Conservation (phyloP, 2,797 vertebrate genomes). For the Sphenopsis melanotis region DNA sequence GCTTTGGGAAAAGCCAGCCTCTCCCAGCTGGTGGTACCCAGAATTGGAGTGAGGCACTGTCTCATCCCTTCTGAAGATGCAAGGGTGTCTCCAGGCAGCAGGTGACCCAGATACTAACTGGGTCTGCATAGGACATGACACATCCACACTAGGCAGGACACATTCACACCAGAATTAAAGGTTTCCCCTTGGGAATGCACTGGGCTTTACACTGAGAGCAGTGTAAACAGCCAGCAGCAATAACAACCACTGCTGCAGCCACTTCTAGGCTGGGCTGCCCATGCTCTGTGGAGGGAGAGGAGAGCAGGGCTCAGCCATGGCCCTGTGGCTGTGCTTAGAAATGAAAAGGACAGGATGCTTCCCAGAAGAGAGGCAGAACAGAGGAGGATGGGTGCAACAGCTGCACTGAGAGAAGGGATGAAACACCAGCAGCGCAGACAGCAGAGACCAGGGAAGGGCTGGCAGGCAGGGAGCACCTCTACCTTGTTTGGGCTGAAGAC, state of each 20-base stretch:
- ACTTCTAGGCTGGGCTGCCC: neutral
- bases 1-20: neutral
- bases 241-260: neutral
- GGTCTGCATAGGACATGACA: neutral
- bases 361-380: neutral
- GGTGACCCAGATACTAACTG: neutral
- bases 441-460: neutral
- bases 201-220: neutral
- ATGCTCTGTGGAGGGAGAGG: neutral
- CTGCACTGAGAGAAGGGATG: neutral
- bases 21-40: neutral
- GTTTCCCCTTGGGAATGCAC: neutral
- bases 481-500: constrained; percentile 89
- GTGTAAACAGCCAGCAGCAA: neutral
- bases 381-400: neutral
- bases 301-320: neutral
- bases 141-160: neutral
- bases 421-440: neutral
- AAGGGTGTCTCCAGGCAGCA: neutral
- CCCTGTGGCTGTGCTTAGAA: too few relatives aligned
- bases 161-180: rapidly evolving
- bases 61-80: neutral
- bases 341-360: neutral
- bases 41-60: neutral
- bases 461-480: neutral